These are phyloP conservation scores for Petroica traversi DNA, from an alignment of 2,113 vertebrate genomes.

Conservation along the genomic window DNA sequence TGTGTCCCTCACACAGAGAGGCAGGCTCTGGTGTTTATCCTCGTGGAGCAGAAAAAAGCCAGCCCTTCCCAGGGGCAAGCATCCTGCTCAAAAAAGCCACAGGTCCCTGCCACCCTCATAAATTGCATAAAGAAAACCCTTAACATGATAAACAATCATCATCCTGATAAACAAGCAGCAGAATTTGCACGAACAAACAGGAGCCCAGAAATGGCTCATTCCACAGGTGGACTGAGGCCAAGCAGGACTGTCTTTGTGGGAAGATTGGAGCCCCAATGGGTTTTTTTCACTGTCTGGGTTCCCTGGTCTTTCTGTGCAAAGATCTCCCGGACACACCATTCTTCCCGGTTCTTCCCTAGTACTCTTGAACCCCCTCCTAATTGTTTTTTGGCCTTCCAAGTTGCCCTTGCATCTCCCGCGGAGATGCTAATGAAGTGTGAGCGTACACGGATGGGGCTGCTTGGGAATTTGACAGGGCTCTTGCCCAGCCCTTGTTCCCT, in stretches of 20 bases:
- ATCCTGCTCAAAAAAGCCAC: neutral
- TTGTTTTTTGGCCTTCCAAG: constrained; percentile 16
- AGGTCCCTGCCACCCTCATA: neutral
- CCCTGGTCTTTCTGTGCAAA: neutral
- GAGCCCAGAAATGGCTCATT: neutral
- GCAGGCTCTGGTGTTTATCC: neutral
- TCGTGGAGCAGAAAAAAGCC: neutral
- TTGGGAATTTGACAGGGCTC: constrained; percentile 42
- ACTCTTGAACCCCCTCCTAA: neutral
- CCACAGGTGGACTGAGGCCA: neutral
- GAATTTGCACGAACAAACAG: neutral
- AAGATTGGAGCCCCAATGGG: neutral
- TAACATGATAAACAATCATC: no score
- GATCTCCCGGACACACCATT: neutral
- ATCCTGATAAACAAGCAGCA: neutral
- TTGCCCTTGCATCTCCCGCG: neutral
- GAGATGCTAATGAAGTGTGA: constrained; percentile 58
- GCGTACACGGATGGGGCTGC: constrained; percentile 10
- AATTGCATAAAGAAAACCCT: neutral
- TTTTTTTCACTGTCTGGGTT: neutral
- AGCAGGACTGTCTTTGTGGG: neutral
- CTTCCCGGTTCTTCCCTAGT: neutral
- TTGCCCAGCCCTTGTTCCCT: constrained; percentile 41
- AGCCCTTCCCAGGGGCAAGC: neutral
- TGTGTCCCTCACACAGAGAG: neutral